These are phyloP conservation scores for Danio kyathit DNA, from an alignment of 2,797 vertebrate species.

Conservation along the genomic window DNA sequence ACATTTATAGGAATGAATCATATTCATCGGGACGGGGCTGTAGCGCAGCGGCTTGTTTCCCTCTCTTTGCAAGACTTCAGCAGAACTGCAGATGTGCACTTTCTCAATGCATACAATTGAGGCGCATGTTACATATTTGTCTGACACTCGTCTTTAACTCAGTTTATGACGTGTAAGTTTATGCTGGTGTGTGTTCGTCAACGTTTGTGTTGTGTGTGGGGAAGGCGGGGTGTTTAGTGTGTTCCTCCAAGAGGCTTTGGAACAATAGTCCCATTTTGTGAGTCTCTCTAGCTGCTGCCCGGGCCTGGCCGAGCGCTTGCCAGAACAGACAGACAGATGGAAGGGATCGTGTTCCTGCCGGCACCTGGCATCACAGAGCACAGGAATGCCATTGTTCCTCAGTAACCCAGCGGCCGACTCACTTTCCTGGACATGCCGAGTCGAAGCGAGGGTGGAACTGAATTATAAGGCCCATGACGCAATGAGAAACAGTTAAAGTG, in stretches of 20 bases:
- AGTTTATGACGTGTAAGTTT: background rate
- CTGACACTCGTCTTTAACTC: constrained; percentile 4
- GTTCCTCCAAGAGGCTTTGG: constrained; percentile 67
- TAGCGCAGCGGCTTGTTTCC: constrained; percentile 69
- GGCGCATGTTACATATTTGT: background rate
- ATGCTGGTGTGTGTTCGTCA: constrained; percentile 41
- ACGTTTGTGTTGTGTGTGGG: constrained; percentile 39
- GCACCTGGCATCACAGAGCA: constrained; percentile 83
- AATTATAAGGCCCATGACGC: constrained; percentile 29
- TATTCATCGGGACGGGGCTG: constrained; percentile 76
- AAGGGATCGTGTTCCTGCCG: constrained; percentile 82
- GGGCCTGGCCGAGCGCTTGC: constrained; percentile 31
- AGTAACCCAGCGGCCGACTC: constrained; percentile 71
- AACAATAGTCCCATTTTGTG: constrained; percentile 84
- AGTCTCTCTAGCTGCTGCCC: constrained; percentile 45
- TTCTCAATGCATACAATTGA: constrained; percentile 10
- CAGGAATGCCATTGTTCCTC: constrained; percentile 84
- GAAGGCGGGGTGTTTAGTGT: constrained; percentile 62
- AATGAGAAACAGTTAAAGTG: constrained; percentile 13
- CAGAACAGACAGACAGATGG: constrained; percentile 58
- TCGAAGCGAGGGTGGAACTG: constrained; percentile 26
- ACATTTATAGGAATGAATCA: constrained; percentile 77
- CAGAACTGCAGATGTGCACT: constrained; percentile 66
- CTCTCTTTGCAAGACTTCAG: constrained; percentile 63
- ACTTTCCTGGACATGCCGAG: constrained; percentile 33